Conservation (phyloP, 2,888 invertebrate genomes). For the Campopleginae sp. region DNA sequence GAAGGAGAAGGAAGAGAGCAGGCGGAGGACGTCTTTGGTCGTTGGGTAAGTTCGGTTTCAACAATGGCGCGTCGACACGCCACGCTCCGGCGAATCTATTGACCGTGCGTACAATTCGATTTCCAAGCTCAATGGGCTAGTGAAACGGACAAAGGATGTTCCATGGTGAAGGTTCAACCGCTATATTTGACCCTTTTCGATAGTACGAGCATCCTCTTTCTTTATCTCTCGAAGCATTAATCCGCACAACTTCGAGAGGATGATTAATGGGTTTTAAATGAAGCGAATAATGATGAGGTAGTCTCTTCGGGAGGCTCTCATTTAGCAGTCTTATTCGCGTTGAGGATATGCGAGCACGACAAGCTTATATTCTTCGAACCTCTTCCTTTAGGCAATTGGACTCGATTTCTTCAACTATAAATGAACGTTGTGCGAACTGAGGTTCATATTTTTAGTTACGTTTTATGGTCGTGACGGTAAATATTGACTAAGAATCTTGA, state of each 20-base stretch:
- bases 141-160: conserved; percentile 69
- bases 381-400: conserved; percentile 22
- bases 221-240: conserved; percentile 29
- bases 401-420: too few relatives aligned
- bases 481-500: too few relatives aligned
- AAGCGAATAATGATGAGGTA: conserved; percentile 72
- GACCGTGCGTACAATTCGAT: conserved; percentile 70
- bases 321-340: conserved; percentile 11
- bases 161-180: conserved; percentile 59
- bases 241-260: conserved; percentile 55
- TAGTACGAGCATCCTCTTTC: conserved; percentile 11
- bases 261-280: conserved; percentile 75
- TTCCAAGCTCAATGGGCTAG: conserved; percentile 64
- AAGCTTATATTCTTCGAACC: background rate
- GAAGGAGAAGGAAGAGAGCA: conserved; percentile 41
- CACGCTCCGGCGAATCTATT: conserved; percentile 69
- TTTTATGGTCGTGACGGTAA: too few relatives aligned
- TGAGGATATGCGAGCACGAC: conserved; percentile 11
- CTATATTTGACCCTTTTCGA: conserved; percentile 56
- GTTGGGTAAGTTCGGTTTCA: conserved; percentile 60
- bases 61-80: conserved; percentile 64
- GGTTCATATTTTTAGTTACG: too few relatives aligned
- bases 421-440: too few relatives aligned
- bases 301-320: conserved; percentile 1
- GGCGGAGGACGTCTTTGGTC: conserved; percentile 60